Conservation (phyloP, 2,888 invertebrate genomes). For the Ceriagrion tenellum region DNA sequence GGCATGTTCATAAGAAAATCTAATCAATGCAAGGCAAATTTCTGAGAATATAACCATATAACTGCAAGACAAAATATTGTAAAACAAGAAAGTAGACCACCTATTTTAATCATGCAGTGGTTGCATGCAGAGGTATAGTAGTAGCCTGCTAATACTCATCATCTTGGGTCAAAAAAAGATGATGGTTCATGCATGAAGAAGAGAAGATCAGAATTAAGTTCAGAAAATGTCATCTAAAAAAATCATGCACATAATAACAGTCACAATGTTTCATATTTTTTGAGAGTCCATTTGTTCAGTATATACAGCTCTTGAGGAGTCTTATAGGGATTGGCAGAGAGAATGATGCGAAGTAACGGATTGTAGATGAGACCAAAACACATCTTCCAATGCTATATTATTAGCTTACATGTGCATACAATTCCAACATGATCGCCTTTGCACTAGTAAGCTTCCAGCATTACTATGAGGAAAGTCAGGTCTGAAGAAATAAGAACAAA, state of each 20-base stretch:
- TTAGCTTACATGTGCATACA: not conserved
- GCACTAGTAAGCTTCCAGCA: not conserved
- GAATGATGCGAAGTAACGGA: not conserved
- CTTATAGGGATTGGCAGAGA: not conserved
- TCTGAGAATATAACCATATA: not conserved
- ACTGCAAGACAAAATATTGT: conserved; percentile 48
- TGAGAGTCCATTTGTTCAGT: not conserved
- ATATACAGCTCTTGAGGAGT: not conserved
- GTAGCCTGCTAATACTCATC: conserved; percentile 32
- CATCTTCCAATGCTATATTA: not conserved
- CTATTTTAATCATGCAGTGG: conserved; percentile 51
- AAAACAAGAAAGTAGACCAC: conserved; percentile 49
- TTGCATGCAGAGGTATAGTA: conserved; percentile 6
- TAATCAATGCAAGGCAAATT: conserved; percentile 47
- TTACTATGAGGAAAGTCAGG: not conserved
- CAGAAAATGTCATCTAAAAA: not conserved
- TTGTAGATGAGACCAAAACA: not conserved
- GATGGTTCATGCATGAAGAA: conserved; percentile 41
- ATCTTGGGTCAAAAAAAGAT: conserved; percentile 49
- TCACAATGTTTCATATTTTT: not conserved
- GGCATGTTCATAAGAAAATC: not conserved
- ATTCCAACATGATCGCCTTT: not conserved
- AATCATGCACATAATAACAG: not conserved
- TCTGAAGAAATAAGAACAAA: no score
- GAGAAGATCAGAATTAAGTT: conserved; percentile 40